Base-by-base conservation (phyloP, 2,888 invertebrate species). In the Charanyca ferruginea region DNA sequence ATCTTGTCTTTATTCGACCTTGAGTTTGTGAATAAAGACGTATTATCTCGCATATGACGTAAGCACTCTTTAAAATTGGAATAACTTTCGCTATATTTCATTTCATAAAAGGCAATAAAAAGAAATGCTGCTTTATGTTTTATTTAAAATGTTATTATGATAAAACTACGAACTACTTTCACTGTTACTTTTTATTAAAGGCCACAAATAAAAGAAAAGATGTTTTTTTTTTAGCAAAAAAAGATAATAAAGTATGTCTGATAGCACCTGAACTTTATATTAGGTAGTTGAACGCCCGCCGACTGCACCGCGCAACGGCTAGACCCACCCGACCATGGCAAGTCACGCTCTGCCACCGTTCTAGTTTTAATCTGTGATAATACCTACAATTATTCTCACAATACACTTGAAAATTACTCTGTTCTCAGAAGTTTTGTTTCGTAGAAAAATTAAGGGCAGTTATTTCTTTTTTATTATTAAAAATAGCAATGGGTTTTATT, bases 261-360 rank as follows among this genome's bases (percentile, higher is more conserved):
- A 66, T 65, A 61, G 63, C 59, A 79, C 79, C 63, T 69, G 71
- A 64, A 81, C 67, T 70, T 79, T n/a, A n/a, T n/a, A 75, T 81
- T 84, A 78, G 42, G 73, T 72, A 65, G 80, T 79, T 83, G 86
- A 86, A 84, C 80, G 79, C 42, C 79, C 80, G 80, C 79, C 54
- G 42, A 4, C 11, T 32, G 51, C 69, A 48, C 32, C 20, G 49
- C 57, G 44, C 54, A 41, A 79, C 69, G 73, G 62, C 67, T 69
- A 68, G 42, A 25, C 22, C 22, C 84, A 77, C 55, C 72, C 77
- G 79, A 85, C 83, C 83, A 70, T 82, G 79, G 53, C 83, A 51
- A 77, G 87, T 85, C 85, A 89, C 83, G 89, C 86, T 86, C 85
- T 81, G 75, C 68, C 81, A 77, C 82, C 83, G 70, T 78, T 86